Evolutionary conservation across 1,140 invertebrate species (phyloP), one percentile per base, ranked within the genome.

Genomic region (Pogonognathellus flavescens): DNA sequence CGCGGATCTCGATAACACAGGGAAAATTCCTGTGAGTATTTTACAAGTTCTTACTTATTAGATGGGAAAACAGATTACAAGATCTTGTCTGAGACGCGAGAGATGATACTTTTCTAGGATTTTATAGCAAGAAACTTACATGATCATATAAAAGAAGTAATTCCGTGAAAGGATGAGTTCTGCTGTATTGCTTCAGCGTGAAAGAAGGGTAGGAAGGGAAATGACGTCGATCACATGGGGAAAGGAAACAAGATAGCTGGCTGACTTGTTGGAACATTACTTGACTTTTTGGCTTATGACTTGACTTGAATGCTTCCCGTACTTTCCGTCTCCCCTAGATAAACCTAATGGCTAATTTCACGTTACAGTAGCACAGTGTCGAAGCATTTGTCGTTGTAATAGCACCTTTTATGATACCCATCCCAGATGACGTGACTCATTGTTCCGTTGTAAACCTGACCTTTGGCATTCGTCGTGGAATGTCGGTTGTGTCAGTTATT

Each of bases 21-120:
- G 70, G 70, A 31, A 76, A 76, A 76, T 76, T 76, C 70, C 70
- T 76, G 16, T 76, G 70, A 76, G 70, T 76, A 76, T 76, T 50
- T 76, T 76, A 76, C 70, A 76, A 76, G 70, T 76, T 76, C 70
- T 76, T 76, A 76, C 53, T 76, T 76, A 76, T 76, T 76, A 76
- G 70, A 76, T 76, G 70, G 41, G 41, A 76, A 31, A 18, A 31
- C 14, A 49, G 70, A 76, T 31, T 66, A 66, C 20, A 66, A 66
- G 41, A 49, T 76, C 70, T 76, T 76, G 70, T 50, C 7, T 31
- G 31, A 76, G 70, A 76, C 25, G 31, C 11, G 53, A 13, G 70
- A 76, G 70, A 76, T 76, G 70, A 76, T 76, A 76, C 70, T 76
- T 76, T 76, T 50, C 41, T 49, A n/a, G 70, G 70, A 76, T 76